Evolutionary conservation across 2,888 invertebrate genomes (phyloP).

Genomic region (Agriopis marginaria): DNA sequence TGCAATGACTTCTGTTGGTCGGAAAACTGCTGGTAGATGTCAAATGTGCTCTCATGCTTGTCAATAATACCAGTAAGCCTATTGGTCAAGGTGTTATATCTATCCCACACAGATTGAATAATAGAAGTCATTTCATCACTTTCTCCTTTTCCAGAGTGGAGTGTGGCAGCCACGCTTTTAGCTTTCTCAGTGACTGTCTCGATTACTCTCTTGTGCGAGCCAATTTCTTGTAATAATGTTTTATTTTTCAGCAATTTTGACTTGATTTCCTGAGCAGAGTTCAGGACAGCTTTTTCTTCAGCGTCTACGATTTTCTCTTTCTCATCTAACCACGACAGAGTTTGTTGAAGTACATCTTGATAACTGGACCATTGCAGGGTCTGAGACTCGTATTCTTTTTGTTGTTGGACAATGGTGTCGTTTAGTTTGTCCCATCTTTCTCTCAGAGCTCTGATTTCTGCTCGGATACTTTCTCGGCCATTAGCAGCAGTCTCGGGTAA

Average conservation of each 20-base stretch:
- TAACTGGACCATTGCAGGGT: slow-evolving; percentile 94
- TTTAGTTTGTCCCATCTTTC: slow-evolving; percentile 96
- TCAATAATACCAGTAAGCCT: slow-evolving; percentile 89
- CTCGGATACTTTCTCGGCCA: slow-evolving; percentile 95
- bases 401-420: slow-evolving; percentile 93
- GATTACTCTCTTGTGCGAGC: slow-evolving; percentile 95
- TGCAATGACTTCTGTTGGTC: slow-evolving; percentile 94
- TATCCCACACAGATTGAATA: slow-evolving; percentile 90
- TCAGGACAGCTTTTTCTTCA: slow-evolving; percentile 90
- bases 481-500: slow-evolving; percentile 96
- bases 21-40: slow-evolving; percentile 94
- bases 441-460: slow-evolving; percentile 92
- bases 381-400: slow-evolving; percentile 94
- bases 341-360: slow-evolving; percentile 94
- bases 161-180: slow-evolving; percentile 88
- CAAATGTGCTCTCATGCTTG: slow-evolving; percentile 91
- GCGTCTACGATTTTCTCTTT: slow-evolving; percentile 92
- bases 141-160: slow-evolving; percentile 85
- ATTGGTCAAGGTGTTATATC: slow-evolving; percentile 91
- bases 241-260: slow-evolving; percentile 94
- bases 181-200: slow-evolving; percentile 97
- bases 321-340: slow-evolving; percentile 93
- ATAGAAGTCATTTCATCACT: slow-evolving; percentile 89
- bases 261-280: slow-evolving; percentile 93
- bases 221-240: slow-evolving; percentile 95